Conservation (phyloP, 2,797 vertebrate species). For the Knipowitschia caucasica region DNA sequence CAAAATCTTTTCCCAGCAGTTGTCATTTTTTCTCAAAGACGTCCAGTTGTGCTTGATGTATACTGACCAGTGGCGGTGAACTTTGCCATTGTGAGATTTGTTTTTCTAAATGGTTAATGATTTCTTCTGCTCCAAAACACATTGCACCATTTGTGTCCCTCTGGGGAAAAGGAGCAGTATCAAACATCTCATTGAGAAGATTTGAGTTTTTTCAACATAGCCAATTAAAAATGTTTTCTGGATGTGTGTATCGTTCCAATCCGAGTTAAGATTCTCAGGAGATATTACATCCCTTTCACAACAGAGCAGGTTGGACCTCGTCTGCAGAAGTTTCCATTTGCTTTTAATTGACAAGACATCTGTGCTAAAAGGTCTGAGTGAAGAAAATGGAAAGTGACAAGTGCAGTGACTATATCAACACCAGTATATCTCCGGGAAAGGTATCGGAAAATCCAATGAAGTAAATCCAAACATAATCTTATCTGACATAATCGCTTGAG, state of each 20-base stretch:
- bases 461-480: background rate
- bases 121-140: conserved; percentile 23
- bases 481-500: conserved; percentile 2
- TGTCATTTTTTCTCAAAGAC: background rate
- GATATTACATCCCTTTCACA: background rate
- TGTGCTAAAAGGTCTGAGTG: conserved; percentile 1
- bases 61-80: conserved; percentile 1
- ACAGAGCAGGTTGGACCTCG: background rate
- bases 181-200: background rate
- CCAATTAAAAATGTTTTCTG: conserved; percentile 4
- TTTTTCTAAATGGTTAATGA: conserved; percentile 17
- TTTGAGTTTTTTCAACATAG: no score
- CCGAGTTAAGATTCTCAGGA: background rate
- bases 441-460: background rate
- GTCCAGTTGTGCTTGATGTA: background rate
- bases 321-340: background rate
- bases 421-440: background rate
- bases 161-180: background rate
- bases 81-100: conserved; percentile 8
- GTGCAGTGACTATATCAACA: background rate
- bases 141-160: background rate
- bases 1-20: background rate
- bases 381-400: conserved; percentile 5
- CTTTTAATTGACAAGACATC: conserved; percentile 1
- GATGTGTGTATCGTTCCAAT: conserved; percentile 1